Base-by-base conservation (phyloP, 2,888 invertebrate genomes). In the Epinotia demarniana region DNA sequence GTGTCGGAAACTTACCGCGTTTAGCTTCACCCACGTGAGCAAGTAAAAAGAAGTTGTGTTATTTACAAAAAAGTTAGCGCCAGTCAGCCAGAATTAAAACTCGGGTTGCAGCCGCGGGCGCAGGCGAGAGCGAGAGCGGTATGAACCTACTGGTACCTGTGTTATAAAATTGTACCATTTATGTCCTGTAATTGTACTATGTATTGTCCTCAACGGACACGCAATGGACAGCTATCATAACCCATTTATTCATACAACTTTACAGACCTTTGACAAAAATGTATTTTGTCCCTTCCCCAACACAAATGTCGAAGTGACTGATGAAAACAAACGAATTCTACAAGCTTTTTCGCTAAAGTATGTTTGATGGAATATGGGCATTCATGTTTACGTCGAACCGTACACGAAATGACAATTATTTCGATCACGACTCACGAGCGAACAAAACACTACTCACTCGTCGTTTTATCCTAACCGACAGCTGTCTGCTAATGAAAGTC, bases 41-140 rank as follows among this genome's bases (percentile, higher is more conserved):
- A 90, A 91, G 90, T 91, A 92, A 90, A 92, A 90, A 93, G 89
- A 91, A 91, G 86, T 84, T 85, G 83, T 82, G 85, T 93, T 92
- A 92, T 92, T 91, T 90, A 91, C 90, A 91, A 88, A 86, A 90
- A 86, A 91, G 84, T 85, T 86, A 85, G 88, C 89, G 81, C 80
- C 84, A 85, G 85, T 86, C 86, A 88, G 81, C 85, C 83, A 84
- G 81, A 77, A 79, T 77, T 78, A 77, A 77, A 76, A 78, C 79
- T 83, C 81, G 78, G 72, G 75, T 77, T 72, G 72, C 77, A 71
- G 64, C 58, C 61, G 27, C 71, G 75, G 67, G 77, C 61, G 62
- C 19, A 49, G 75, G 69, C 73, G 70, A 33, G 33, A 74, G 70
- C 64, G 39, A 13, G n/a, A 46, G 23, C 16, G 43, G 12, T n/a